Evolutionary conservation across 2,113 vertebrate genomes (phyloP).

Genomic region (Chaetodon auriga): DNA sequence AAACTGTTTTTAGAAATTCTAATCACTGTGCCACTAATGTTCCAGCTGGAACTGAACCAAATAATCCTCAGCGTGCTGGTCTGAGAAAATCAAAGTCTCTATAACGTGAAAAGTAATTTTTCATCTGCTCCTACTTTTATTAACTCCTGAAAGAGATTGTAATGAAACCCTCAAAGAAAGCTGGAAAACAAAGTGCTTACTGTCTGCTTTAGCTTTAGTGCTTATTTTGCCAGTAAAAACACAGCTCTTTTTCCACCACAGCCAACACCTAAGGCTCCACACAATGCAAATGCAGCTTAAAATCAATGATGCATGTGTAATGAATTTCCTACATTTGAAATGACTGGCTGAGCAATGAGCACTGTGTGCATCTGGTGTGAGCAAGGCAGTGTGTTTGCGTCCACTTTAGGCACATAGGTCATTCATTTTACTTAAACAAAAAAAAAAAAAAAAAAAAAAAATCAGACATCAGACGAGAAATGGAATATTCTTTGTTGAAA

Average conservation of each 20-base stretch:
- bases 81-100: constrained; percentile 38
- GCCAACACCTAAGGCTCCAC: constrained; percentile 60
- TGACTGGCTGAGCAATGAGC: constrained; percentile 71
- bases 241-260: constrained; percentile 32
- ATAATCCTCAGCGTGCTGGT: background rate
- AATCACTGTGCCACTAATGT: constrained; percentile 20
- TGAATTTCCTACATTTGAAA: constrained; percentile 71
- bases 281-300: constrained; percentile 73
- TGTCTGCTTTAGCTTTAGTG: constrained; percentile 30
- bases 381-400: constrained; percentile 44
- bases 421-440: constrained; percentile 35
- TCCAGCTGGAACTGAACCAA: constrained; percentile 14
- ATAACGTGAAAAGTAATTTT: constrained; percentile 32
- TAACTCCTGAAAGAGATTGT: constrained; percentile 21
- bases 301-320: constrained; percentile 71
- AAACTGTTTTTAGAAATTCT: background rate
- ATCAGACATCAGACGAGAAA: constrained; percentile 8
- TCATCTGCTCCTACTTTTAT: constrained; percentile 42
- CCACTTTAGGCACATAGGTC: constrained; percentile 27
- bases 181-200: constrained; percentile 51
- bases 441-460: constrained; percentile 9
- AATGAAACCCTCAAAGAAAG: constrained; percentile 30
- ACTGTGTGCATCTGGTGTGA: constrained; percentile 59
- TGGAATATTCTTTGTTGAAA: constrained; percentile 29
- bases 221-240: constrained; percentile 51